phyloP scores from a whole-genome alignment of 1,140 invertebrate genomes.

The Chionoecetes opilio region DNA sequence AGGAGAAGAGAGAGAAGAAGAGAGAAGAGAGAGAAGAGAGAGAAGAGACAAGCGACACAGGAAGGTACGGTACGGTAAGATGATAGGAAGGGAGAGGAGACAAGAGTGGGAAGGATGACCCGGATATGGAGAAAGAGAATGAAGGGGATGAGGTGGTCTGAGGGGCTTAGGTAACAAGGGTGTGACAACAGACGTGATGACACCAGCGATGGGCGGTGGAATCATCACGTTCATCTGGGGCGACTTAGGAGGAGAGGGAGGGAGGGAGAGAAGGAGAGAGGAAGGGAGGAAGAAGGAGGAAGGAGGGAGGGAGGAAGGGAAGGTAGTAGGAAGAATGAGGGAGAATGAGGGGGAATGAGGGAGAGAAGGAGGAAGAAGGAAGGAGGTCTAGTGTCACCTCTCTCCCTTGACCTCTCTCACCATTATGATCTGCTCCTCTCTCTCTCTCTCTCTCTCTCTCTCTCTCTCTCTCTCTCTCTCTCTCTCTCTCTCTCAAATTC shows the following conservation, averaged over 20 bases:
- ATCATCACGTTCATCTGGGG: too few relatives aligned
- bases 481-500: not conserved
- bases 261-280: not conserved
- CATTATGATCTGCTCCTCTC: not conserved
- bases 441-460: too few relatives aligned
- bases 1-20: not conserved
- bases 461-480: not conserved
- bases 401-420: too few relatives aligned
- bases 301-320: not conserved
- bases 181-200: too few relatives aligned
- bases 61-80: too few relatives aligned
- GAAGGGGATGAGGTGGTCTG: too few relatives aligned
- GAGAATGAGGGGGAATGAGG: not conserved
- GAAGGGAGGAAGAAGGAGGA: too few relatives aligned
- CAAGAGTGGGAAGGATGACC: too few relatives aligned
- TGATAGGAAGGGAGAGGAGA: too few relatives aligned
- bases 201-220: too few relatives aligned
- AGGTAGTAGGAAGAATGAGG: not conserved
- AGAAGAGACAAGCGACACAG: not conserved
- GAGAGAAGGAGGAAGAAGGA: not conserved
- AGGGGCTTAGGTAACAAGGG: too few relatives aligned
- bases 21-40: not conserved
- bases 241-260: not conserved
- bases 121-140: too few relatives aligned
- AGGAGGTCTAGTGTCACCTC: not conserved